Base-by-base conservation (phyloP, 2,797 vertebrate species). In the Peromyscus nudipes region DNA sequence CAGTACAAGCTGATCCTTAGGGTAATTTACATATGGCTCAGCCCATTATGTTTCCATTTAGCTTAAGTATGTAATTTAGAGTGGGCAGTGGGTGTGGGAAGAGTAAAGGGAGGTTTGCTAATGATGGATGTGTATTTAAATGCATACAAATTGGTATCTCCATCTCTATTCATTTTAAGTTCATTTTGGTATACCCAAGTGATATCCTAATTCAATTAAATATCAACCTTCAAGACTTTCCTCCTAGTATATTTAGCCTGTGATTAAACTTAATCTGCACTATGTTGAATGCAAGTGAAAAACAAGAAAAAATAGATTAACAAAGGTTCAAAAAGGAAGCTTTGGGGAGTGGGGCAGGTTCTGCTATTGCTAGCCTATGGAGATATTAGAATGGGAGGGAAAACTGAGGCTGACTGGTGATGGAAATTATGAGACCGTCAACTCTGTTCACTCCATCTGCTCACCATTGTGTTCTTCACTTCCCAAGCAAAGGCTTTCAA, bases 201-300 rank as follows among this genome's bases (percentile, higher is more conserved):
- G 64, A 76, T 94, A 92, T 62, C 73, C 34, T 96, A 80, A 96
- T 62, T 91, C 46, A 82, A 94, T 92, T 97, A 92, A 43, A 43
- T 89, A 91, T 80, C 69, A 76, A 75, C 92, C 57, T 92, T 92
- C 8, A 92, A 82, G 55, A 92, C 91, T 94, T 91, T 83, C 79
- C 62, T 77, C 27, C 77, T 94, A 71, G 10, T 92, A 86, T 84
- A 83, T 96, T 89, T 86, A 62, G 34, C 16, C 64, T 83, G 23
- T 96, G 85, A 95, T 96, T 97, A 95, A 95, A 92, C 79, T 92
- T 94, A 31, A 79, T 77, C 37, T 77, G 79, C 16, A 89, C 64
- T 91, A 77, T 71, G 13, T 60, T 89, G 75, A 98, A 94, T 76
- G 86, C 8, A 80, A 93, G 94, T 92, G 9, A 80, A 81, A 69